Evolutionary conservation across 1,140 invertebrate genomes (phyloP), one percentile per base, ranked within the genome.

Genomic region (Acromyrmex echinatior): DNA sequence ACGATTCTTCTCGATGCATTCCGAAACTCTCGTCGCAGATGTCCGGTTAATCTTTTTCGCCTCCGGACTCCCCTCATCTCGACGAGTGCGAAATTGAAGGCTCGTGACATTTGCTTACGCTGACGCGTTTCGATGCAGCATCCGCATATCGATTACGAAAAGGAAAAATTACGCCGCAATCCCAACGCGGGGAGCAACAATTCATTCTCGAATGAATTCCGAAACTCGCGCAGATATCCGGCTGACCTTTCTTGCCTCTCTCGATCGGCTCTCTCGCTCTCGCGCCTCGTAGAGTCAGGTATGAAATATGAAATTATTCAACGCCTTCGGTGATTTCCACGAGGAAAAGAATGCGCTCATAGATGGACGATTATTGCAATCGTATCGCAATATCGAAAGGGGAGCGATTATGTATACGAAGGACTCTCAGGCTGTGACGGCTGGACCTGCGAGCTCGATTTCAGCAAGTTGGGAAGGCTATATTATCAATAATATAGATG

Each of bases 301-400:
- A 68, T 49, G 68, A 82, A 62, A 82, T 82, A 68, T 49, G 68
- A 82, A 62, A 82, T 73, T 74, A 82, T 82, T 74, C 68, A 60
- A 82, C 53, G 53, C 25, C 18, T n/a, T n/a, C 56, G 56, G 53
- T 51, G 25, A 82, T 60, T 82, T 82, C 66, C 53, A 31, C 51
- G 35, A 5, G 21, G 53, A 45, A n/a, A 81, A 71, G 7, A 82
- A 73, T 12, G 35, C 65, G 35, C 31, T 18, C 18, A 51, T 16
- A 49, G 18, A 80, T 80, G 12, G 80, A 28, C 35, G 63, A 74
- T 56, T 28, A 28, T 63, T 56, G 49, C 78, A 65, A 65, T 65
- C 63, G 31, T 81, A 81, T 81, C 66, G 79, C 35, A 73, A 73
- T 73, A 81, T 58, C 53, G 79, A 81, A 81, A 82, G 79, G 79